Conservation (phyloP, 1,140 invertebrate genomes). For the Nymphalis io region DNA sequence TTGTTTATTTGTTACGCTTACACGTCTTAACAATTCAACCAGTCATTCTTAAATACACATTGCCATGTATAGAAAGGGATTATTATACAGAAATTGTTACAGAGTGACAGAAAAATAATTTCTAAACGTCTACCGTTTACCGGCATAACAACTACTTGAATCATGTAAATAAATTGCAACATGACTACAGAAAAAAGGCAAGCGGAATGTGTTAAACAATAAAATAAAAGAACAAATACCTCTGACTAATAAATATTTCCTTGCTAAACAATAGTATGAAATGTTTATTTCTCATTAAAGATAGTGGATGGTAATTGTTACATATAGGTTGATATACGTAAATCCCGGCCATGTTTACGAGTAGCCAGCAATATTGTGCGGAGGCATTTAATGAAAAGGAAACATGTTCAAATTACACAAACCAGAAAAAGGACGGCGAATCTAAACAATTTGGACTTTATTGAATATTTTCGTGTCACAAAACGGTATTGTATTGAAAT, state of each 20-base stretch:
- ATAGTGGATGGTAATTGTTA: background rate
- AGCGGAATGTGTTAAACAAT: too few species aligned
- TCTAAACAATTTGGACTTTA: background rate
- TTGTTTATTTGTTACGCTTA: too few species aligned
- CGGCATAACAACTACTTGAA: too few species aligned
- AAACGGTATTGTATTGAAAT: background rate
- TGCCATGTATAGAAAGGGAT: too few species aligned
- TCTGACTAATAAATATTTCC: background rate
- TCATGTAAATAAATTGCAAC: too few species aligned
- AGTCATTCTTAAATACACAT: too few species aligned
- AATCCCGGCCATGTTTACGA: slow-evolving; percentile 35
- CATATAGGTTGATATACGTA: slow-evolving; percentile 17
- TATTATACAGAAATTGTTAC: too few species aligned
- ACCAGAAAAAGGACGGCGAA: slow-evolving; percentile 20
- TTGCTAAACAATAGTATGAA: background rate
- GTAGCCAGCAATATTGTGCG: slow-evolving; percentile 61
- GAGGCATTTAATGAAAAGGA: slow-evolving; percentile 70
- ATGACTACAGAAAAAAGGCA: too few species aligned
- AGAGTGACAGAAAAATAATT: too few species aligned
- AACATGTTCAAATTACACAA: slow-evolving; percentile 46
- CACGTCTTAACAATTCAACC: too few species aligned
- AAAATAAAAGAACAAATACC: too few species aligned
- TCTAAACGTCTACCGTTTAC: too few species aligned
- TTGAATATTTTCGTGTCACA: slow-evolving; percentile 6
- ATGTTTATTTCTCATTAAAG: slow-evolving; percentile 3